These are phyloP conservation scores for Limnephilus marmoratus DNA, from an alignment of 2,888 invertebrate species.

Conservation along the genomic window DNA sequence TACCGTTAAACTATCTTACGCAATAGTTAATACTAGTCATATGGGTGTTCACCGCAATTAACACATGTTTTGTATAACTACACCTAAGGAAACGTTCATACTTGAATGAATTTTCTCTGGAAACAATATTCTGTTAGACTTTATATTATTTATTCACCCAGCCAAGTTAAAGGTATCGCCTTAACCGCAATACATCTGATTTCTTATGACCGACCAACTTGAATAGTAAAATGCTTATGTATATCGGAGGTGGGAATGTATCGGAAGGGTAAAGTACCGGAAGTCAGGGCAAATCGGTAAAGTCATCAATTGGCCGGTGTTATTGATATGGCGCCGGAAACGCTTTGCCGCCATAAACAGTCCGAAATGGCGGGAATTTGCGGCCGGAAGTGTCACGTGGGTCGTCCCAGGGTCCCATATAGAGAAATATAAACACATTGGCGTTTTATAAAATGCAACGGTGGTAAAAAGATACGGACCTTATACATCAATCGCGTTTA, in stretches of 20 bases:
- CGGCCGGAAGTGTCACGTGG: slow-evolving; percentile 50
- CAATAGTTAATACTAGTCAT: too few species aligned
- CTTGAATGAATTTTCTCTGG: too few species aligned
- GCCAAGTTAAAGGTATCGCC: background rate
- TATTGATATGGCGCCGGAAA: slow-evolving; percentile 74
- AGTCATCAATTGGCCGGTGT: slow-evolving; percentile 75
- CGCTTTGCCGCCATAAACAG: slow-evolving; percentile 57
- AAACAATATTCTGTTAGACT: too few species aligned
- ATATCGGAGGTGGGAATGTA: slow-evolving; percentile 19
- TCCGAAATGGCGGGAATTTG: slow-evolving; percentile 43
- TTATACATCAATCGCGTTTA: background rate
- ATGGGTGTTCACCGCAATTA: too few species aligned
- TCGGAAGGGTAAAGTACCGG: slow-evolving; percentile 72
- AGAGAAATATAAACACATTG: slow-evolving; percentile 41
- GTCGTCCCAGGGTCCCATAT: slow-evolving; percentile 45
- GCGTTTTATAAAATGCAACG: background rate
- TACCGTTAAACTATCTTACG: too few species aligned
- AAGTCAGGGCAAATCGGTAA: slow-evolving; percentile 74
- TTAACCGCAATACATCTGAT: slow-evolving; percentile 34
- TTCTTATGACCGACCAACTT: slow-evolving; percentile 44
- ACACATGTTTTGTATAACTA: too few species aligned
- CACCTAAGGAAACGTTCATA: too few species aligned
- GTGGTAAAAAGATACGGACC: background rate
- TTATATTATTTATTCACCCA: background rate
- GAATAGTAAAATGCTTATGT: slow-evolving; percentile 24